Percentiles rank a stretch among this genome's conserved stretches.
Evolutionary conservation across 2,113 vertebrate species (phyloP).

Genomic region (Thryonomys swinderianus): DNA sequence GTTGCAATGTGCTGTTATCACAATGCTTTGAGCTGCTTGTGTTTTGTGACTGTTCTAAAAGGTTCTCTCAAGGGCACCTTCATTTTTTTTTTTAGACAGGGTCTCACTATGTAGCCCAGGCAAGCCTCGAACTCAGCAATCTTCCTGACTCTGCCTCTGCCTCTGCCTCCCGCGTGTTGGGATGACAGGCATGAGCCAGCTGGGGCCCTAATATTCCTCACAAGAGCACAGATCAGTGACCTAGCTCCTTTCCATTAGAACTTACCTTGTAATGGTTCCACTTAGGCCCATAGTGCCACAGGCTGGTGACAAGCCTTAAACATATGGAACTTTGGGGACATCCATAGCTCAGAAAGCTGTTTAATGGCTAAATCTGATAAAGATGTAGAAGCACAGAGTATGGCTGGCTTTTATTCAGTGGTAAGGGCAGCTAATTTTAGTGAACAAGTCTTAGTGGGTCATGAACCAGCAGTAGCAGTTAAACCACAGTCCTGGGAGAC

Average conservation of each 20-base stretch:
- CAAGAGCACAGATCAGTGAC: neutral
- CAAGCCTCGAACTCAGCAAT: no score
- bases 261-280: neutral
- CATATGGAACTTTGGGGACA: neutral
- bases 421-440: no score
- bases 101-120: no score
- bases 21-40: neutral
- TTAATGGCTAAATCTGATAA: neutral
- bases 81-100: no score
- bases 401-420: neutral
- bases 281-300: neutral
- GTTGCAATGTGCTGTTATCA: neutral
- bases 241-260: neutral
- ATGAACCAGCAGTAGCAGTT: neutral
- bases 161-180: no score
- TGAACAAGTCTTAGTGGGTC: neutral
- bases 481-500: accelerated
- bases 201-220: neutral
- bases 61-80: neutral
- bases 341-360: neutral
- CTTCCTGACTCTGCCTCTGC: no score
- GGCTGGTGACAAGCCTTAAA: neutral
- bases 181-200: no score
- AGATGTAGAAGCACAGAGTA: neutral
- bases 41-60: neutral